Conservation (phyloP, 2,888 invertebrate species). For the Drosophila affinis region DNA sequence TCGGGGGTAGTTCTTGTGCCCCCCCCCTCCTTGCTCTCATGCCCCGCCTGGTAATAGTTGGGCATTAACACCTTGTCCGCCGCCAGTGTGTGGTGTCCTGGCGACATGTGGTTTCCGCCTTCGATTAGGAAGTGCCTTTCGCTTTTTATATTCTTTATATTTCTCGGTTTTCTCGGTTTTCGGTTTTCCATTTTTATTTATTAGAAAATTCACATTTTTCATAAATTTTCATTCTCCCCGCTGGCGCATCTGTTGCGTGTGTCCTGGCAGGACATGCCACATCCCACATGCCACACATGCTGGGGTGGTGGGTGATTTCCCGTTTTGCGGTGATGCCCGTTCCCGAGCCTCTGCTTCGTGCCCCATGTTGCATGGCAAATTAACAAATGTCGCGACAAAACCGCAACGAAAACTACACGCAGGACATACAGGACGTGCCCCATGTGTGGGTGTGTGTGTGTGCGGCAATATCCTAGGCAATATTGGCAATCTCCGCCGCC, state of each 20-base stretch:
- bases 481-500: constrained; percentile 58
- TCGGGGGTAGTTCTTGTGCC: constrained; percentile 66
- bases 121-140: not conserved
- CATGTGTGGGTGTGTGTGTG: constrained; percentile 16
- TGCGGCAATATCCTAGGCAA: constrained; percentile 55
- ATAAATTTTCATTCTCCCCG: constrained; percentile 58
- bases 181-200: constrained; percentile 46
- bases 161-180: constrained; percentile 1
- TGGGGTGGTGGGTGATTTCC: constrained; percentile 21
- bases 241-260: constrained; percentile 64
- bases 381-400: constrained; percentile 78
- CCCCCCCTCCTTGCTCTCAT: constrained; percentile 20
- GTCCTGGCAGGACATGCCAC: constrained; percentile 46
- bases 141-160: constrained; percentile 1
- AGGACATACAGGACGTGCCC: constrained; percentile 27
- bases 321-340: not conserved
- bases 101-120: constrained; percentile 47
- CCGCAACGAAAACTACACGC: constrained; percentile 59
- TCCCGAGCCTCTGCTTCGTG: not conserved
- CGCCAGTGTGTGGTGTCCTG: constrained; percentile 30
- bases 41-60: constrained; percentile 17
- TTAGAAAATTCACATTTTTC: constrained; percentile 59
- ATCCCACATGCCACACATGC: constrained; percentile 38
- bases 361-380: constrained; percentile 68
- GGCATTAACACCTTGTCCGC: constrained; percentile 48